Evolutionary conservation across 37 sponge, comb jelly and placozoan species (phyloP), one percentile per base, ranked within the genome.

Genomic region (Theonella swinhoei): DNA sequence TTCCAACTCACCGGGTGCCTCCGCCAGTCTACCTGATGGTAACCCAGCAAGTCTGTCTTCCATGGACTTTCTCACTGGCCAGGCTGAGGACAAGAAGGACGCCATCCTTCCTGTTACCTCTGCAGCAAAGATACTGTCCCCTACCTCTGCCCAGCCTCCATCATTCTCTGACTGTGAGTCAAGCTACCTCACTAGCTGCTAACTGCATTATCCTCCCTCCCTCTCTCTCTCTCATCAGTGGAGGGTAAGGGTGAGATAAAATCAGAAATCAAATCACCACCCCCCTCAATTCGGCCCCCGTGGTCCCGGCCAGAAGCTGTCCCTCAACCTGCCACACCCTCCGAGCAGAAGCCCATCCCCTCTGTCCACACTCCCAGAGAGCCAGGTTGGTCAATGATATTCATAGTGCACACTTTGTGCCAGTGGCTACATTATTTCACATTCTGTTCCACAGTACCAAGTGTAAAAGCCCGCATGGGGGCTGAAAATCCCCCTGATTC

Each of bases 381-480:
- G 8, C 76, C 36, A 30, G 32, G 31, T 30, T 11, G 32, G 71
- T 34, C n/a, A 14, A 17, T 14, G 54, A 35, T 70, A 35, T 14
- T 30, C 71, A 66, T 9, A 24, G 3, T 38, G 4, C 71, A 70
- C 39, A 70, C 71, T 70, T 38, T 38, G 8, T 9, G 17, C 7
- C 67, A 66, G n/a, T 66, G 26, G 26, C n/a, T 36, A 37, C 14
- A 74, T 64, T 63, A 2, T 36, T 38, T 33, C 28, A 9, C 41
- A 60, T 33, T 22, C 36, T 35, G 4, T 40, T 24, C 65, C 34
- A 37, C 28, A 78, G 78, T 78, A 8, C 26, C 78, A 2, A 78
- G 78, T 78, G 78, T 64, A 1, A 78, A 78, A 35, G 3, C 80
- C 54, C 80, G 39, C 28, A 20, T 31, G 32, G 38, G 68, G 17